Evolutionary conservation across 2,888 invertebrate species (phyloP).

Genomic region (Pseudanteris insignis): DNA sequence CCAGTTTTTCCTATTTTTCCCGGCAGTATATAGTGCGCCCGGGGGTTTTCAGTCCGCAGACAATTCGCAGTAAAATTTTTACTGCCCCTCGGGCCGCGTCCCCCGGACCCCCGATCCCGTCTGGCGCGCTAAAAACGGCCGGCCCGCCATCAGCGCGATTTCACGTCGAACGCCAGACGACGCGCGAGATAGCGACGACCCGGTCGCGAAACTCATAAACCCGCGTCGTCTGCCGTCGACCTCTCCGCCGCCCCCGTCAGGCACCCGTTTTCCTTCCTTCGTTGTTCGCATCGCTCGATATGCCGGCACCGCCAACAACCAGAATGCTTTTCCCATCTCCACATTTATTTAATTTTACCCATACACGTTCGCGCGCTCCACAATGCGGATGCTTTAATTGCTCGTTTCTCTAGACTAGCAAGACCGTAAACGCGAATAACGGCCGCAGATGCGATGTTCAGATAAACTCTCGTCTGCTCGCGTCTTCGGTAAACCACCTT

Average conservation of each 20-base stretch:
- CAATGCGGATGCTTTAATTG: slow-evolving; percentile 47
- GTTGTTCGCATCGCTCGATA: slow-evolving; percentile 26
- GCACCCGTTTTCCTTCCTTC: slow-evolving; percentile 10
- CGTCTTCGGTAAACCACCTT: slow-evolving; percentile 39
- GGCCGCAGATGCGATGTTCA: slow-evolving; percentile 40
- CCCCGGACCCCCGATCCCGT: slow-evolving; percentile 43
- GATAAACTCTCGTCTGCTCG: slow-evolving; percentile 40
- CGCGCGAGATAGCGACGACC: slow-evolving; percentile 52
- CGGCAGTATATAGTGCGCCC: slow-evolving; percentile 60
- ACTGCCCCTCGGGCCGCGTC: slow-evolving; percentile 53
- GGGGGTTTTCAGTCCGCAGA: slow-evolving; percentile 61
- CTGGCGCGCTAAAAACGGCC: slow-evolving; percentile 34
- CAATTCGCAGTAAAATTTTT: slow-evolving; percentile 67
- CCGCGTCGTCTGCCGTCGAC: slow-evolving; percentile 32
- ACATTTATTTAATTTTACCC: slow-evolving; percentile 48
- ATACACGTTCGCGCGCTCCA: slow-evolving; percentile 39
- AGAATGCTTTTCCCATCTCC: slow-evolving; percentile 47
- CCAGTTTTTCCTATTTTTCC: slow-evolving; percentile 64
- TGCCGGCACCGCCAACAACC: slow-evolving; percentile 24
- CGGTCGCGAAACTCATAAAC: slow-evolving; percentile 64
- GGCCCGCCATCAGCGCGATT: slow-evolving; percentile 34
- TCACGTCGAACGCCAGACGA: slow-evolving; percentile 55
- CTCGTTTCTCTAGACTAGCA: slow-evolving; percentile 46
- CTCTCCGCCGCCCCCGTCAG: slow-evolving; percentile 15
- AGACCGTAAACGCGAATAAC: slow-evolving; percentile 42